Evolutionary conservation across 2,888 invertebrate species (phyloP), one percentile per base, ranked within the genome.

Genomic region (Hirtodrosophila alboralis): DNA sequence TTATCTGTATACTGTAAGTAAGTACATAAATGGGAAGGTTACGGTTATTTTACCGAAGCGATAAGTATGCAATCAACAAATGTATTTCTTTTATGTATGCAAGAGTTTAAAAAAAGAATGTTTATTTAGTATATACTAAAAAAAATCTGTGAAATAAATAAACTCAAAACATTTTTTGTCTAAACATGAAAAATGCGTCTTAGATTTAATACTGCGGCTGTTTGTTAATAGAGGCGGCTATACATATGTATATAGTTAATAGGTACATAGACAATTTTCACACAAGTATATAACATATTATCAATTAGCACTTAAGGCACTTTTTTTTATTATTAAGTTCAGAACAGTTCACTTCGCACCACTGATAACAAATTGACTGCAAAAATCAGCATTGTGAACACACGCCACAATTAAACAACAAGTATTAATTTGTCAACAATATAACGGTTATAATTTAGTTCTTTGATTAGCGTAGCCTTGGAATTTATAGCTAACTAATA

Each of bases 251-350:
- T 54, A 31, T 62, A 31, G 21, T 30, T 12, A 10, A 26, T 7
- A 30, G n/a, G n/a, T 43, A 54, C 34, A 23, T 40, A 4, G 8
- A 7, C 21, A 13, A n/a, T 9, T 38, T 9, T 26, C 43, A 61
- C 49, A 61, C 44, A 31, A 36, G 10, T 13, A 48, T 30, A 43
- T 38, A 44, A 69, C 65, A 67, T 69, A 78, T 79, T 85, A 83
- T 84, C 70, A 80, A 79, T 80, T 85, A 79, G 54, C 64, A 64
- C 47, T 41, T 56, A n/a, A 30, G 49, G n/a, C 69, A 36, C 48
- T 53, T 31, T 30, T 43, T 51, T 9, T 3, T n/a, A n/a, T n/a
- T 63, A 47, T 47, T 45, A 63, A 56, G 80, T 76, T 85, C 80
- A 80, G 43, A 65, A 60, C 43, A 71, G 84, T 79, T 83, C 76